Conservation (phyloP, 2,797 vertebrate genomes). For the Coilia nasus region DNA sequence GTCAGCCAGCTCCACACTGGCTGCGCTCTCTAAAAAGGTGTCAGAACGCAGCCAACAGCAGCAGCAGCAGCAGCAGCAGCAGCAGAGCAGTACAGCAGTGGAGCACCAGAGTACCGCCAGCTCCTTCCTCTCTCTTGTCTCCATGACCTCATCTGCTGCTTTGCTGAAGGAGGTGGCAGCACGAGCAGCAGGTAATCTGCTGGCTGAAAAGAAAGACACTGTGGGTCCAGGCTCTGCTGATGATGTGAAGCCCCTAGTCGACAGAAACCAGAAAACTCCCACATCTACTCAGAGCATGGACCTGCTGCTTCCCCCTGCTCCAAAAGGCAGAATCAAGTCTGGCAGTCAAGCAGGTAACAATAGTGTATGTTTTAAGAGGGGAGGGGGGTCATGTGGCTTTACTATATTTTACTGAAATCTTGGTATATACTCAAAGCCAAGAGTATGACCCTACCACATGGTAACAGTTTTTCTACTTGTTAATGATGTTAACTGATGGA, state of each 20-base stretch:
- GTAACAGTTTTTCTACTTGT: not conserved
- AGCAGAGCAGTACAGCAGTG: constrained; percentile 18
- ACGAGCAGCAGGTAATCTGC: constrained; percentile 91
- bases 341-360: constrained; percentile 87
- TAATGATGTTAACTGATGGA: not conserved
- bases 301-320: constrained; percentile 87
- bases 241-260: constrained; percentile 87
- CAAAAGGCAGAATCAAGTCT: constrained; percentile 91
- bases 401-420: not conserved
- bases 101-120: constrained; percentile 88
- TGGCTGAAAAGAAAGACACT: constrained; percentile 92
- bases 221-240: constrained; percentile 73
- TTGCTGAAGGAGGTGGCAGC: constrained; percentile 98
- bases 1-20: constrained; percentile 97
- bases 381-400: no score
- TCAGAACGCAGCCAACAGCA: constrained; percentile 88
- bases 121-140: constrained; percentile 95
- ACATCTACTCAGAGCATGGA: constrained; percentile 86
- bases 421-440: no score
- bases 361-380: not conserved
- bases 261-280: constrained; percentile 90
- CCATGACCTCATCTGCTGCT: constrained; percentile 97
- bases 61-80: constrained; percentile 23
- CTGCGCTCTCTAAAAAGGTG: constrained; percentile 99
- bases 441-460: constrained; percentile 29